These are phyloP conservation scores for Coregonus ussuriensis DNA, from an alignment of 2,797 vertebrate species.

Conservation along the genomic window DNA sequence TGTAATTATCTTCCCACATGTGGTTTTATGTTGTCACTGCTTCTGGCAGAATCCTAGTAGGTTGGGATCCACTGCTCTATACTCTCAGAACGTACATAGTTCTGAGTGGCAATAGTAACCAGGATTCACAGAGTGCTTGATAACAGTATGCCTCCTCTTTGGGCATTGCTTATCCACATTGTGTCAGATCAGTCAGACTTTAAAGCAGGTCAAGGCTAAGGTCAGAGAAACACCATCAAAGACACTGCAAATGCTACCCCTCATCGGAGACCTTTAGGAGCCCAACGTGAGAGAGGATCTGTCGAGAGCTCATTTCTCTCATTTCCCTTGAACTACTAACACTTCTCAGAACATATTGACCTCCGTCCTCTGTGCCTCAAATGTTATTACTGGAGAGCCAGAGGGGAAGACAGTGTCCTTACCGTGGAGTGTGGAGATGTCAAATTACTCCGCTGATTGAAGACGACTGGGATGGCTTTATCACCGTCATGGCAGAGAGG, in stretches of 20 bases:
- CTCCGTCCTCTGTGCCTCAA: neutral
- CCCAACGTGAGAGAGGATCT: slow-evolving; percentile 1
- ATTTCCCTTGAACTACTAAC: slow-evolving; percentile 1
- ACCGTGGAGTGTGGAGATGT: slow-evolving; percentile 10
- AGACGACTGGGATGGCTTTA: slow-evolving; percentile 21
- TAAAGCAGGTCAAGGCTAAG: slow-evolving; percentile 2
- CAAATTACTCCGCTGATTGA: slow-evolving; percentile 33
- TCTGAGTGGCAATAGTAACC: neutral
- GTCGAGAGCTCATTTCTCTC: neutral
- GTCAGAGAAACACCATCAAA: slow-evolving; percentile 16
- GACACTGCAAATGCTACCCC: slow-evolving; percentile 7
- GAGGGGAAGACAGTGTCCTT: slow-evolving; percentile 14
- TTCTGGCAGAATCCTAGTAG: neutral
- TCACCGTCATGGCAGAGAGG: slow-evolving; percentile 26
- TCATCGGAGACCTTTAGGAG: slow-evolving; percentile 1
- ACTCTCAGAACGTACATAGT: neutral
- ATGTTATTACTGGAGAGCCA: neutral
- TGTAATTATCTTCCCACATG: neutral
- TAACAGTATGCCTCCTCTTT: neutral
- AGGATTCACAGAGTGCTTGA: neutral
- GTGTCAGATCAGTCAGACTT: slow-evolving; percentile 4
- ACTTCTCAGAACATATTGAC: slow-evolving; percentile 7
- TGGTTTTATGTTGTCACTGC: neutral
- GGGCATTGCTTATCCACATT: neutral
- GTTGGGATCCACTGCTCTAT: too few relatives aligned